These are phyloP conservation scores for Drosophila tristis DNA, from an alignment of 1,140 invertebrate species.

Conservation along the genomic window DNA sequence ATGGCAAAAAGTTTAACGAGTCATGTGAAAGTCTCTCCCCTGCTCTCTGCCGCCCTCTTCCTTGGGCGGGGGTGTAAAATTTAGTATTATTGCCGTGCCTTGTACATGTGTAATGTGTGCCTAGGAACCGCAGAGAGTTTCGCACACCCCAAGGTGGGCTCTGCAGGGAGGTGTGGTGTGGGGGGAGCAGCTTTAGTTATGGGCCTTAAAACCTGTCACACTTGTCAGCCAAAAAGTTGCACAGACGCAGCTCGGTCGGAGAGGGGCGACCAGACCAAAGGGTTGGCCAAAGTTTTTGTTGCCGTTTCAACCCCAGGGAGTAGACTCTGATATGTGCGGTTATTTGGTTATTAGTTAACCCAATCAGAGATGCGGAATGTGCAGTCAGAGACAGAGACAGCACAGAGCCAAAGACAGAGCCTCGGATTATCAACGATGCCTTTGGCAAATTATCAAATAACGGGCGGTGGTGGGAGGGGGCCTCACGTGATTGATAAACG, in stretches of 20 bases:
- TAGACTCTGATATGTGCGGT: background rate
- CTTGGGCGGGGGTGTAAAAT: conserved; percentile 42
- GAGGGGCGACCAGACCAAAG: background rate
- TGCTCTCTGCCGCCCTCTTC: background rate
- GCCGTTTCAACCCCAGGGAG: background rate
- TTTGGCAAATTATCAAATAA: conserved; percentile 55
- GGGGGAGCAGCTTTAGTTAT: conserved; percentile 51
- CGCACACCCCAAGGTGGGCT: conserved; percentile 37
- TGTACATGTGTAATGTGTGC: conserved; percentile 70
- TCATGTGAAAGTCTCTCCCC: conserved; percentile 61
- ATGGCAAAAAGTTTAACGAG: conserved; percentile 79
- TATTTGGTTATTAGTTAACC: conserved; percentile 33
- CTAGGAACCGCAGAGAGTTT: conserved; percentile 57
- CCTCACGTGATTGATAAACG: conserved; percentile 63
- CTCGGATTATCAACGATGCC: conserved; percentile 23
- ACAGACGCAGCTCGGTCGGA: conserved; percentile 1
- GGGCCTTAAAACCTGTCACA: conserved; percentile 75
- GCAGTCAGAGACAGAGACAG: background rate
- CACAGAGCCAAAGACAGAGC: no score
- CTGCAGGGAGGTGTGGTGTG: background rate
- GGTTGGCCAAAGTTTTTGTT: conserved; percentile 17
- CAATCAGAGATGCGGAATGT: conserved; percentile 19
- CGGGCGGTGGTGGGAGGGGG: conserved; percentile 1
- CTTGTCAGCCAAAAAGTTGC: conserved; percentile 67
- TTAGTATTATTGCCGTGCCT: conserved; percentile 67